A percentile compares a stretch with the other conserved stretches of the same genome.
These are phyloP conservation scores for Misgurnus mizolepis DNA, from an alignment of 2,113 vertebrate genomes.

Conservation along the genomic window DNA sequence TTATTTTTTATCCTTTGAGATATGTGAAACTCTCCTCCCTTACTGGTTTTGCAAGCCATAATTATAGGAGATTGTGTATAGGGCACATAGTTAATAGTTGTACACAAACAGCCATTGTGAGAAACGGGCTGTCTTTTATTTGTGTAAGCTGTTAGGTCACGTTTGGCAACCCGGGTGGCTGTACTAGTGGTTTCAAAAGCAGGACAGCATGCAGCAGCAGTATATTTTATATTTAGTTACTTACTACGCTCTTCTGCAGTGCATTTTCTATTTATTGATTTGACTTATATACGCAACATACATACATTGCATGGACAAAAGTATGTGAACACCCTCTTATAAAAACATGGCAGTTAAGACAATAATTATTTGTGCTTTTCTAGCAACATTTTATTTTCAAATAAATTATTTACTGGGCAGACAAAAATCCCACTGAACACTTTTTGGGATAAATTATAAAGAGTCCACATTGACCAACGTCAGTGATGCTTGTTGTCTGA, in stretches of 20 bases:
- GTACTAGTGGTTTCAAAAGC: neutral
- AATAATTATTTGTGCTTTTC: too few relatives aligned
- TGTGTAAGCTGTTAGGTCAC: constrained; percentile 18
- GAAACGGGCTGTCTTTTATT: constrained; percentile 58
- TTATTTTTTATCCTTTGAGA: neutral
- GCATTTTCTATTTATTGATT: neutral
- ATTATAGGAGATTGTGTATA: constrained; percentile 15
- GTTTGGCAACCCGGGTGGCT: neutral
- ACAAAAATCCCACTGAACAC: too few relatives aligned
- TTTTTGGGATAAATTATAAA: too few relatives aligned
- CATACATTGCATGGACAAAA: too few relatives aligned
- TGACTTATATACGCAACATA: too few relatives aligned
- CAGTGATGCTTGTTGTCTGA: too few relatives aligned
- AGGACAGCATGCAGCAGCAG: neutral
- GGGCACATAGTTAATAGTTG: neutral
- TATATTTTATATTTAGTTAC: neutral
- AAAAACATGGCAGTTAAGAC: too few relatives aligned
- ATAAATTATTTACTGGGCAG: too few relatives aligned
- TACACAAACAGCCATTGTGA: constrained; percentile 56
- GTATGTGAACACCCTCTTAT: too few relatives aligned
- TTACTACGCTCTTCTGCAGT: neutral
- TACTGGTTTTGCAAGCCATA: constrained; percentile 29
- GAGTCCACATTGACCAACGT: too few relatives aligned
- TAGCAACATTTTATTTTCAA: too few relatives aligned
- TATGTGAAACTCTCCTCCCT: neutral